These are phyloP conservation scores for Pseudocheirus occidentalis DNA, from an alignment of 2,797 vertebrate species.

Conservation along the genomic window DNA sequence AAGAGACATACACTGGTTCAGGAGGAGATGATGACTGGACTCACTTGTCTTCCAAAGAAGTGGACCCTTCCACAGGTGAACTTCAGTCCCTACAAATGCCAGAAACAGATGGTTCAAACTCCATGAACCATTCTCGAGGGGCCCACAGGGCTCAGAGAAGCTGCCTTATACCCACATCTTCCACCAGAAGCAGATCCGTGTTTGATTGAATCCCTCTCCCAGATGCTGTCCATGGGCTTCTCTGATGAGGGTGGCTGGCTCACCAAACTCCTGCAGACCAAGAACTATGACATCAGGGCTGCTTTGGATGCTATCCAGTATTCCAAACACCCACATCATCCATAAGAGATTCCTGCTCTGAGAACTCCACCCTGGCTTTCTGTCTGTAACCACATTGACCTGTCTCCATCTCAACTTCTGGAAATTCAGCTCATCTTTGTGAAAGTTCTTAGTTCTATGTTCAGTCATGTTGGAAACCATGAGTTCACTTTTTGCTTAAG, in stretches of 20 bases:
- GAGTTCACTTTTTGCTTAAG: accelerated
- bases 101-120: slow-evolving; percentile 78
- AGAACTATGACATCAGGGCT: slow-evolving; percentile 92
- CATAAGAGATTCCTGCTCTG: slow-evolving; percentile 72
- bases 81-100: slow-evolving; percentile 91
- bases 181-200: slow-evolving; percentile 96
- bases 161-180: slow-evolving; percentile 95
- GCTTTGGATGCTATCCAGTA: slow-evolving; percentile 97
- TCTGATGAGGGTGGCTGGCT: slow-evolving; percentile 96
- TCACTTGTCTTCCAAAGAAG: too few species aligned
- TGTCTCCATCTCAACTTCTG: slow-evolving; percentile 50
- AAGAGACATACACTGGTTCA: too few species aligned
- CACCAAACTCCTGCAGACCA: slow-evolving; percentile 94
- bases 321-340: slow-evolving; percentile 86
- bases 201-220: slow-evolving; percentile 94
- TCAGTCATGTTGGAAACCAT: neutral
- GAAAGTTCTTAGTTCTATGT: neutral
- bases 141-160: slow-evolving; percentile 92
- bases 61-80: too few species aligned
- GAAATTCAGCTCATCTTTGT: neutral
- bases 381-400: slow-evolving; percentile 32
- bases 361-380: neutral
- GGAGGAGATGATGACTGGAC: too few species aligned
- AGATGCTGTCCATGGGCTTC: slow-evolving; percentile 99
- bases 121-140: slow-evolving; percentile 80